Evolutionary conservation across 2,797 vertebrate genomes (phyloP).

Genomic region (Melanogrammus aeglefinus): DNA sequence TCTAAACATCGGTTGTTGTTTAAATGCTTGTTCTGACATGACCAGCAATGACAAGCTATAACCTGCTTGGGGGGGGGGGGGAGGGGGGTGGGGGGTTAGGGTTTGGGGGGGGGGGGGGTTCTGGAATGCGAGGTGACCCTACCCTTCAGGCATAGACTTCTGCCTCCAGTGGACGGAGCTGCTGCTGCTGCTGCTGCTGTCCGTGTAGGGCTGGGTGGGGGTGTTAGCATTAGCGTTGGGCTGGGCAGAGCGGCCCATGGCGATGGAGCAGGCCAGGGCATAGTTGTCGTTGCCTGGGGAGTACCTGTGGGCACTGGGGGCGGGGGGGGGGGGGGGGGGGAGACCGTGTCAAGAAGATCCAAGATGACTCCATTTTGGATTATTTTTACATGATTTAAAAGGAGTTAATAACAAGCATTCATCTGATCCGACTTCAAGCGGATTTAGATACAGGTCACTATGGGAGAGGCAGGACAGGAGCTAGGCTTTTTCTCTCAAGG

Average conservation of each 20-base stretch:
- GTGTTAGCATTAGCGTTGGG: slow-evolving; percentile 84
- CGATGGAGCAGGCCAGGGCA: slow-evolving; percentile 88
- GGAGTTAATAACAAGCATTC: background rate
- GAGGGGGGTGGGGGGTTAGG: background rate
- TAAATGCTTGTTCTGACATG: no score
- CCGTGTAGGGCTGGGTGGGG: slow-evolving; percentile 82
- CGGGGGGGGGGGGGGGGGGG: background rate
- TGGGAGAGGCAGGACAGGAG: no score
- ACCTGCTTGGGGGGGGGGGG: background rate
- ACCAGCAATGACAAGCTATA: no score
- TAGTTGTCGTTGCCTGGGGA: slow-evolving; percentile 93
- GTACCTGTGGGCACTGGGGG: slow-evolving; percentile 70
- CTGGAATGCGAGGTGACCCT: slow-evolving; percentile 38
- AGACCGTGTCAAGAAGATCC: background rate
- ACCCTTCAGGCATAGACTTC: slow-evolving; percentile 93
- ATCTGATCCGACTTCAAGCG: no score
- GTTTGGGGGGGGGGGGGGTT: background rate
- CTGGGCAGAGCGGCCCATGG: slow-evolving; percentile 81
- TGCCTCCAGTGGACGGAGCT: slow-evolving; percentile 84
- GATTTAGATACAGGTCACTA: no score
- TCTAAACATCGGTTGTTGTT: no score
- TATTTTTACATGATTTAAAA: no score
- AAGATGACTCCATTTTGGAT: no score
- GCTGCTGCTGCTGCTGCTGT: slow-evolving; percentile 72
- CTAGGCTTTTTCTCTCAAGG: no score